These are phyloP conservation scores for Drosophila fulvimacula DNA, from an alignment of 2,888 invertebrate species.

Conservation along the genomic window DNA sequence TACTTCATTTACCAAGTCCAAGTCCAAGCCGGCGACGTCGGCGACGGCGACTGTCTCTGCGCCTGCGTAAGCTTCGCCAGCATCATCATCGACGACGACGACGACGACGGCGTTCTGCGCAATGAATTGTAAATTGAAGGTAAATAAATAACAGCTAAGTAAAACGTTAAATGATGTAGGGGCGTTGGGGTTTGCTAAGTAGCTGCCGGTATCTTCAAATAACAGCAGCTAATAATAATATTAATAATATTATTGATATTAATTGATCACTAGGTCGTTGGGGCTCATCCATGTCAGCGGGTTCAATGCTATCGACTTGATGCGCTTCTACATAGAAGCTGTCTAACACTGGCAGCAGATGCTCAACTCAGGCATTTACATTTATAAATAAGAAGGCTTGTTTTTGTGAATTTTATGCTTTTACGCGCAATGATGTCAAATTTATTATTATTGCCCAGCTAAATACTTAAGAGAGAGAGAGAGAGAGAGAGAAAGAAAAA, in stretches of 20 bases:
- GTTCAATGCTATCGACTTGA: slow-evolving; percentile 62
- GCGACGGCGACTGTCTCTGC: slow-evolving; percentile 24
- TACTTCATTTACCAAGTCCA: slow-evolving; percentile 75
- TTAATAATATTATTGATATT: slow-evolving; percentile 55
- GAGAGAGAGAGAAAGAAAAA: slow-evolving; percentile 1
- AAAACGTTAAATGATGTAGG: slow-evolving; percentile 17
- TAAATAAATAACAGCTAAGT: slow-evolving; percentile 29
- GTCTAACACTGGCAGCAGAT: slow-evolving; percentile 28
- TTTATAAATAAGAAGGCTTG: slow-evolving; percentile 35
- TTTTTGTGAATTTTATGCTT: slow-evolving; percentile 59
- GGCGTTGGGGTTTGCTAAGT: slow-evolving; percentile 21
- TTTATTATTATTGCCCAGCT: slow-evolving; percentile 68
- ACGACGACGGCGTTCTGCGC: slow-evolving; percentile 8
- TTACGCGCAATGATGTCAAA: slow-evolving; percentile 73
- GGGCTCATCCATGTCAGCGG: slow-evolving; percentile 27
- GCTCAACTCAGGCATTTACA: slow-evolving; percentile 54
- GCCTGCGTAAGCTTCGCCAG: slow-evolving; percentile 18
- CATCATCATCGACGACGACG: slow-evolving; percentile 4
- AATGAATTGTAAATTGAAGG: slow-evolving; percentile 53
- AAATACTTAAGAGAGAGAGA: slow-evolving; percentile 5
- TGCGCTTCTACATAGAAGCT: slow-evolving; percentile 9
- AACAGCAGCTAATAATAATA: slow-evolving; percentile 16
- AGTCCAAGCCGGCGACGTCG: slow-evolving; percentile 41
- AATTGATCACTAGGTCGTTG: slow-evolving; percentile 75
- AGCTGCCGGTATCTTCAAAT: slow-evolving; percentile 39